These are phyloP conservation scores for Myotis davidii DNA, from an alignment of 2,113 vertebrate species.

Conservation along the genomic window DNA sequence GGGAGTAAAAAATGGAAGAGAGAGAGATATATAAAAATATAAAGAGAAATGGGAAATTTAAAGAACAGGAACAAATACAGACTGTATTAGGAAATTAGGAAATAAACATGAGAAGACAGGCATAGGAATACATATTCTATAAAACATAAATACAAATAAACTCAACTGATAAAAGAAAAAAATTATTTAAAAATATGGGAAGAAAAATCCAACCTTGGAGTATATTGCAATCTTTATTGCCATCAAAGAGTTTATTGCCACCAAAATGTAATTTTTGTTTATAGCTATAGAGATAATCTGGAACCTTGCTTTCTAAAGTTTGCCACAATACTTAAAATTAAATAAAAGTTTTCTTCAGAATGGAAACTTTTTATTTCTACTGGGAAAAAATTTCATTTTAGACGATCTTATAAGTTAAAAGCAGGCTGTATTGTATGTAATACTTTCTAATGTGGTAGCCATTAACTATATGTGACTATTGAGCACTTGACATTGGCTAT, in stretches of 20 bases:
- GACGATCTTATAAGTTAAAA: neutral
- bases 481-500: neutral
- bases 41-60: neutral
- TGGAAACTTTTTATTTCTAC: neutral
- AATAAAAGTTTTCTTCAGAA: neutral
- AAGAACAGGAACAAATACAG: neutral
- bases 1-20: neutral
- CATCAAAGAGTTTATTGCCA: neutral
- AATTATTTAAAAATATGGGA: neutral
- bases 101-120: neutral
- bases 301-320: neutral
- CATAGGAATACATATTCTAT: neutral
- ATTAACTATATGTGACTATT: neutral
- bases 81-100: neutral
- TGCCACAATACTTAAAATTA: neutral
- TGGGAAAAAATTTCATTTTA: neutral
- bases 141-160: neutral
- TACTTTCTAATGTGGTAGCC: neutral
- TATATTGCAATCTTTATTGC: neutral
- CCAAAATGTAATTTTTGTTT: neutral
- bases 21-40: too few species aligned
- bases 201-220: neutral
- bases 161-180: neutral
- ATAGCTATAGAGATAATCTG: neutral
- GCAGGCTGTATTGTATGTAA: neutral